A percentile compares a stretch with the other conserved stretches of the same genome.
These are phyloP conservation scores for Hypsopygia costalis DNA, from an alignment of 2,888 invertebrate species.

Conservation along the genomic window DNA sequence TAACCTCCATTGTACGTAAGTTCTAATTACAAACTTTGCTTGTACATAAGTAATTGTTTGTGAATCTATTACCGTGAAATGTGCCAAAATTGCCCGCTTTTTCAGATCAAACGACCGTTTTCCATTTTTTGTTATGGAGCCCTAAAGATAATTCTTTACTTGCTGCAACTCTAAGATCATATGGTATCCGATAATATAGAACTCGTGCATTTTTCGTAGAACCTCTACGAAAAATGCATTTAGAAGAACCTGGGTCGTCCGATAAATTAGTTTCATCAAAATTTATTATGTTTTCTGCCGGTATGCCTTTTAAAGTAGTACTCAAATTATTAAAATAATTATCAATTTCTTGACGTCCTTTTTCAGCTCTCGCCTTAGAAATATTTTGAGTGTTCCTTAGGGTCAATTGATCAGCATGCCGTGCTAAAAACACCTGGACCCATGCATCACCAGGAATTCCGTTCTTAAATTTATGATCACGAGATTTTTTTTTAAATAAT, in stretches of 20 bases:
- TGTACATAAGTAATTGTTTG: background rate
- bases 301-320: background rate
- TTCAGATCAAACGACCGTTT: too few species aligned
- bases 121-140: too few species aligned
- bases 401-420: slow-evolving; percentile 16
- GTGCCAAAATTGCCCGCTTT: too few species aligned
- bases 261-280: slow-evolving; percentile 19
- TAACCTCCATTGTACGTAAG: too few species aligned
- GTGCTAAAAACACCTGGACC: slow-evolving; percentile 12
- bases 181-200: too few species aligned
- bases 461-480: slow-evolving; percentile 15
- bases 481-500: slow-evolving; percentile 20
- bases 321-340: slow-evolving; percentile 19
- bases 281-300: slow-evolving; percentile 9
- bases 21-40: background rate
- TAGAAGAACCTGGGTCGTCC: slow-evolving; percentile 15
- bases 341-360: slow-evolving; percentile 18
- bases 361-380: slow-evolving; percentile 21
- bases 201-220: too few species aligned
- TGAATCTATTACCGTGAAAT: too few species aligned
- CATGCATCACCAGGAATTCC: slow-evolving; percentile 16
- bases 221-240: too few species aligned
- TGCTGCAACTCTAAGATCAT: too few species aligned
- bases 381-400: slow-evolving; percentile 23
- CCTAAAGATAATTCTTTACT: too few species aligned